Base-by-base conservation (phyloP, 1,140 invertebrate genomes). In the Propsilocerus akamusi region DNA sequence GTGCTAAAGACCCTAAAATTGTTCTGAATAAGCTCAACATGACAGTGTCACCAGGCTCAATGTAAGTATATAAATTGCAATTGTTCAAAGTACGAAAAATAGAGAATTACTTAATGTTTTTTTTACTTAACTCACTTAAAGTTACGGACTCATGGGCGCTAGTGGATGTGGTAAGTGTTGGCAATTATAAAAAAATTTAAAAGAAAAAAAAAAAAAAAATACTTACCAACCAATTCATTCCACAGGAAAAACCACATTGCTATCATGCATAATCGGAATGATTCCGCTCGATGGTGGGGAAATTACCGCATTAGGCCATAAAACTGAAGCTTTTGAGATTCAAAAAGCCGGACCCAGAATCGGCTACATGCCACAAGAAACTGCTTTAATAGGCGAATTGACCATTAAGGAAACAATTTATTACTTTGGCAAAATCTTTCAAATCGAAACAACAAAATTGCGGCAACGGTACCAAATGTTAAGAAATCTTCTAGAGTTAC, bases 381-480 rank as follows among this genome's bases (percentile, higher is more conserved):
- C 86, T 6, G 84, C 84, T 0, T 66, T 90, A 2, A 88, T 85
- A 59, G 78, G 81, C 2, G 83, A 88, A 59, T 85, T 90, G 57
- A 80, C 81, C 0, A 88, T 88, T 34, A 70, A 73, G 46, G 86
- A 90, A 59, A 88, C 84, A 0, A 75, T 89, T 69, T 71, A 77
- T 59, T 89, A 86, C 59, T 89, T 88, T 62, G 85, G 86, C 2
- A 77, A 80, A 66, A 76, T 89, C 51, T 81, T 83, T 55, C 76
- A 80, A 23, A 84, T 89, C 80, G 63, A 66, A 23, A 72, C 72
- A 0, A 51, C 64, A 2, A 72, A 78, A 56, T 79, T 87, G 47
- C 69, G 74, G 20, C 72, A 78, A 47, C 72, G 81, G 60, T 72
- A 80, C 48, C 67, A 75, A 48, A 89, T 89, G 65, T 68, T 89